phyloP scores from a whole-genome alignment of 2,113 vertebrate genomes.

The Channa maculata region DNA sequence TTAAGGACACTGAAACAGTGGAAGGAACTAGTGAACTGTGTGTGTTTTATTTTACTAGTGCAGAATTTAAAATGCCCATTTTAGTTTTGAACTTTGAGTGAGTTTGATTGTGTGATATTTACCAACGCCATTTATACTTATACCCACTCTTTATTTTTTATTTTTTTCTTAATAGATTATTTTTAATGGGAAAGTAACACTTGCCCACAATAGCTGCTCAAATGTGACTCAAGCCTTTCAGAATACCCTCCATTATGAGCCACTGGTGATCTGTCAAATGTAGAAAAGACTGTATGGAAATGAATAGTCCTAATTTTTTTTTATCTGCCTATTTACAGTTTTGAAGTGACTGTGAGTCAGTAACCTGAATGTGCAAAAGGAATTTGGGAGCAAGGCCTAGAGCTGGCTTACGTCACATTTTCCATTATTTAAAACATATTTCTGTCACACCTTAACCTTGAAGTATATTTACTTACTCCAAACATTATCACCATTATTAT shows the following conservation, averaged over 20 bases:
- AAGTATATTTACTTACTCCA: conserved; percentile 52
- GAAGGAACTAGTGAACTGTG: not conserved
- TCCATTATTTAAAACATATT: conserved; percentile 66
- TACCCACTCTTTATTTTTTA: no score
- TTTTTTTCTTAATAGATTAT: no score
- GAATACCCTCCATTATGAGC: not conserved
- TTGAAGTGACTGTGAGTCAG: conserved; percentile 32
- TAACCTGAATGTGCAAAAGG: conserved; percentile 59
- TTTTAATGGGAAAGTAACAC: not conserved
- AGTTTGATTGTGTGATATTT: not conserved
- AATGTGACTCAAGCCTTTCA: not conserved
- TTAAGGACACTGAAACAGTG: not conserved
- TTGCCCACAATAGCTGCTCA: no score
- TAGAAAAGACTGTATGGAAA: not conserved
- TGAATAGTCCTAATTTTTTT: conserved; percentile 11
- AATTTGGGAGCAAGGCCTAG: conserved; percentile 50
- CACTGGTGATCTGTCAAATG: not conserved
- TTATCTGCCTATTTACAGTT: conserved; percentile 35
- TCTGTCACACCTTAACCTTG: conserved; percentile 43
- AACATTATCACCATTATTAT: conserved; percentile 20
- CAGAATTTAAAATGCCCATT: not conserved
- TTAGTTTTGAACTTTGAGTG: not conserved
- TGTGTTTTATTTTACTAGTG: not conserved
- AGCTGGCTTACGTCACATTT: conserved; percentile 63
- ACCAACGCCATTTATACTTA: no score